Evolutionary conservation across 1,140 invertebrate species (phyloP).

Genomic region (Drosophila pectinifera): DNA sequence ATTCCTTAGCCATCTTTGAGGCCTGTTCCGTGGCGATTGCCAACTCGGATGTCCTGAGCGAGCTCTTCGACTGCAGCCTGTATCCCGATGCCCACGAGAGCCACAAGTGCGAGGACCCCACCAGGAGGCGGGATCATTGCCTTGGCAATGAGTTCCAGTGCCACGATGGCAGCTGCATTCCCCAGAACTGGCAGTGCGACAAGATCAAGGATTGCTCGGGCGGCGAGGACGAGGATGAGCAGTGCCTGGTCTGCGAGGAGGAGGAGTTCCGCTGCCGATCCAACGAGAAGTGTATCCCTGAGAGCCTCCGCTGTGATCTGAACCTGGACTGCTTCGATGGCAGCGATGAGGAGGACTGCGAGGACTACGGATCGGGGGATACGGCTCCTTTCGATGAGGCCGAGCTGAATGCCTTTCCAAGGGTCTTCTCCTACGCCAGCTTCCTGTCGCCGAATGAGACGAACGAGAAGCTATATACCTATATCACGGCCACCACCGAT

Average conservation of each 20-base stretch:
- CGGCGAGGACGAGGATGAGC: conserved; percentile 87
- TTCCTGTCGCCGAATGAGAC: conserved; percentile 79
- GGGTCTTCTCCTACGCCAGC: conserved; percentile 77
- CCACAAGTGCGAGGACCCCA: conserved; percentile 84
- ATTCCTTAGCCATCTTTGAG: conserved; percentile 86
- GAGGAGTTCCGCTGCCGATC: conserved; percentile 87
- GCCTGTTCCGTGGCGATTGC: conserved; percentile 87
- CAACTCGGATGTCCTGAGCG: conserved; percentile 85
- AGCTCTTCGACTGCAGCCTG: conserved; percentile 87
- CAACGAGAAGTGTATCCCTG: conserved; percentile 89
- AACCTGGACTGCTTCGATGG: conserved; percentile 92
- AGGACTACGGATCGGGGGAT: conserved; percentile 66
- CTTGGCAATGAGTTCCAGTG: conserved; percentile 87
- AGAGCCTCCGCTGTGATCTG: conserved; percentile 91
- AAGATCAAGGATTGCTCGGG: conserved; percentile 88
- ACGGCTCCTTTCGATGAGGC: conserved; percentile 62
- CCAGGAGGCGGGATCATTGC: conserved; percentile 85
- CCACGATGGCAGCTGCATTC: conserved; percentile 88
- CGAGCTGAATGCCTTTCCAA: conserved; percentile 72
- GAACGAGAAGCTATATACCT: conserved; percentile 75
- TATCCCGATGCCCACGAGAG: conserved; percentile 86
- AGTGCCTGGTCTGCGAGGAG: conserved; percentile 87
- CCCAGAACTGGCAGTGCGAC: conserved; percentile 88
- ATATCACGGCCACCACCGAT: conserved; percentile 74
- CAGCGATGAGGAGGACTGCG: conserved; percentile 90